Evolutionary conservation across 2,888 invertebrate genomes (phyloP), one percentile per base, ranked within the genome.

Genomic region (Cristatella mucedo): DNA sequence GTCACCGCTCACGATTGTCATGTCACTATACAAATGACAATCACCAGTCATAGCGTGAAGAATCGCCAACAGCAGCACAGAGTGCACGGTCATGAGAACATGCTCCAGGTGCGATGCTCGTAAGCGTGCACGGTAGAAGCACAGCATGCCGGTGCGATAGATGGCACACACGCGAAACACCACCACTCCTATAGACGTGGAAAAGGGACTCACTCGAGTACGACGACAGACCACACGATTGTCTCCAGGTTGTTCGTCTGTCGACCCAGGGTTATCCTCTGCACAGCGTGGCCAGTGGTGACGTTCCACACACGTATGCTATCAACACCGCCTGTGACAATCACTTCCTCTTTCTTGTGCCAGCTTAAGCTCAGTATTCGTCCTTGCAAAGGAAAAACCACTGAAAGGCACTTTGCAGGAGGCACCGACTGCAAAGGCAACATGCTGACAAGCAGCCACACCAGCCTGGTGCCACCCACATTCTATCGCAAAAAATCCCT

Each of bases 291-390:
- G 0, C 87, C 85, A 0, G 78, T 79, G 39, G 74, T 69, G 0
- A 80, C 78, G 69, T 80, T 78, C 86, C 87, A 91, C 22, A 91
- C 75, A 48, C 89, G 73, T 20, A 91, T 76, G 22, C 78, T 78
- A 56, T 87, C 80, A 6, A 76, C 57, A 0, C 83, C 82, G 1
- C 85, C 85, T 54, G 72, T 71, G 1, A 80, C 80, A 41, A 91
- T 71, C 54, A 75, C 72, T 46, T 77, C 74, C 18, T 82, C 85
- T 11, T 73, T 71, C 9, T 71, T 68, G 58, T 84, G 78, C 74
- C 84, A 91, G 55, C 81, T 80, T 40, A 89, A 74, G 51, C 85
- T 86, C 42, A 89, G 68, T 46, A 91, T 82, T 48, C 85, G 72
- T 38, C 70, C 73, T 72, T 45, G 16, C 43, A 45, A 11, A 38